Conservation (phyloP, 2,797 vertebrate species). For the Enteromius trimaculatus region DNA sequence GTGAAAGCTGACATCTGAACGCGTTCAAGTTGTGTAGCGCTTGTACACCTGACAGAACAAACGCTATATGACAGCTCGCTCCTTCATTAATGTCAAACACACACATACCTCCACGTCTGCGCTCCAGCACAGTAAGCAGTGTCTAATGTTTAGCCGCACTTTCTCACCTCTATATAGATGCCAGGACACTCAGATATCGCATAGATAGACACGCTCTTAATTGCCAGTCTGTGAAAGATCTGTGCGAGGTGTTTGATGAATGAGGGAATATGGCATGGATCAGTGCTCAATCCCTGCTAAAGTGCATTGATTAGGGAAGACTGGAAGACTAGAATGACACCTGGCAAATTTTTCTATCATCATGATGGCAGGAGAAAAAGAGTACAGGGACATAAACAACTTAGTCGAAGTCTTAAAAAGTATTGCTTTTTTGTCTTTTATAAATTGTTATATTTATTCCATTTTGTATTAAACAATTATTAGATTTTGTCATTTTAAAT, state of each 20-base stretch:
- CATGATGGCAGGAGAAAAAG: background rate
- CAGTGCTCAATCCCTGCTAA: background rate
- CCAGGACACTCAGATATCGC: slow-evolving; percentile 6
- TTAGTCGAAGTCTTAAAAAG: background rate
- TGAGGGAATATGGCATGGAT: background rate
- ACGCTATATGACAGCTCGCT: slow-evolving; percentile 22
- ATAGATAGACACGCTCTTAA: background rate
- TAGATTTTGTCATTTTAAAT: background rate
- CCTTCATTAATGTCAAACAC: slow-evolving; percentile 48
- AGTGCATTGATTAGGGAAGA: background rate
- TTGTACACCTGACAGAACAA: slow-evolving; percentile 37
- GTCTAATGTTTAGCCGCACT: background rate
- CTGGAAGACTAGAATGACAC: background rate
- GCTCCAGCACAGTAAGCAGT: background rate
- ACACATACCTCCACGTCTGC: slow-evolving; percentile 14
- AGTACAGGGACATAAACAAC: background rate
- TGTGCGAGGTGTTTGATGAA: background rate
- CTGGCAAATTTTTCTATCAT: background rate
- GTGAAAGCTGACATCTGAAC: slow-evolving; percentile 41
- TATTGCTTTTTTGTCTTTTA: too few relatives aligned
- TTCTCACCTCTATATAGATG: slow-evolving; percentile 11
- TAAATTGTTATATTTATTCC: background rate
- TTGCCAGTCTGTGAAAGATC: background rate
- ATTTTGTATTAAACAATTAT: background rate
- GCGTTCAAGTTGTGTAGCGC: slow-evolving; percentile 33